Percentiles rank a stretch among this genome's conserved stretches.
These are phyloP conservation scores for Cavia aperea DNA, from an alignment of 2,113 vertebrate genomes.

Conservation along the genomic window DNA sequence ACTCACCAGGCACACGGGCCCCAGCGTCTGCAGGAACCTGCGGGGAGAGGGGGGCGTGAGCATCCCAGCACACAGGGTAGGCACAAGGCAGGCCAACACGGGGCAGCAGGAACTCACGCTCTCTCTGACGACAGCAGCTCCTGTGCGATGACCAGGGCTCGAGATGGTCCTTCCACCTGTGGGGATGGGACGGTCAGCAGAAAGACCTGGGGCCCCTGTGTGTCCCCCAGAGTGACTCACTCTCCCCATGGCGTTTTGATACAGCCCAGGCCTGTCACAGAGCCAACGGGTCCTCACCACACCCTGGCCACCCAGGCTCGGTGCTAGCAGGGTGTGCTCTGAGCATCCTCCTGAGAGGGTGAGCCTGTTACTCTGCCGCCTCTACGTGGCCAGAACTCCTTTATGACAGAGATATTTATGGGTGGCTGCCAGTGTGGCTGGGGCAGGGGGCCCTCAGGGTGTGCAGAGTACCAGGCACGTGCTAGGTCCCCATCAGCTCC, in stretches of 20 bases:
- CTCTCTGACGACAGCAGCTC: constrained; percentile 88
- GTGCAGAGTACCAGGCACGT: background rate
- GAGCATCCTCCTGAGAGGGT: background rate
- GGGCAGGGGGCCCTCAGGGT: background rate
- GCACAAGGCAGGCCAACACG: background rate
- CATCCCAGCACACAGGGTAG: background rate
- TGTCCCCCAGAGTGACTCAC: background rate
- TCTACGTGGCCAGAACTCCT: background rate
- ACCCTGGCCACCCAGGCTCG: background rate
- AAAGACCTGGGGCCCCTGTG: background rate
- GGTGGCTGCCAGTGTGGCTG: fast-evolving
- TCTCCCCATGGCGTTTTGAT: background rate
- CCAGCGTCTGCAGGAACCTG: constrained; percentile 88
- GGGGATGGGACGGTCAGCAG: constrained; percentile 45
- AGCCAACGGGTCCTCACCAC: background rate
- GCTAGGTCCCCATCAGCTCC: background rate
- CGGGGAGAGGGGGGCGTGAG: constrained; percentile 62
- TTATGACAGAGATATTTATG: background rate
- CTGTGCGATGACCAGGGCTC: constrained; percentile 85
- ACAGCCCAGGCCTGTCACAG: background rate
- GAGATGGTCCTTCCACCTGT: constrained; percentile 87
- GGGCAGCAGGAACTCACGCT: constrained; percentile 79
- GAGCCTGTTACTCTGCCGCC: background rate
- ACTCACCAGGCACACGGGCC: constrained; percentile 83
- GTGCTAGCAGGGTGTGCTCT: background rate